phyloP scores from a whole-genome alignment of 2,888 invertebrate species.

The Tetheella fluctuosa region DNA sequence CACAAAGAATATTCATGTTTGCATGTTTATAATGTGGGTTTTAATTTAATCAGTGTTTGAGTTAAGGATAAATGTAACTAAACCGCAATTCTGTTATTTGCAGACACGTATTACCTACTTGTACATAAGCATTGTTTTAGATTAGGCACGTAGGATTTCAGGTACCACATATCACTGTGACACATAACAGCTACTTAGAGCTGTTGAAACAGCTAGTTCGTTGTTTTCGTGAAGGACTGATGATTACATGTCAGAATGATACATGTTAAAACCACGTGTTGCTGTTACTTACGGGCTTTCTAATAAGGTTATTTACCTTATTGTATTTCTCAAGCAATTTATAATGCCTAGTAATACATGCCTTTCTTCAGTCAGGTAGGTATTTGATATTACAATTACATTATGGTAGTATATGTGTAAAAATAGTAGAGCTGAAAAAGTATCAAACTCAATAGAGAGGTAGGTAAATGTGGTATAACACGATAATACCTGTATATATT shows the following conservation, averaged over 20 bases:
- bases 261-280: conserved; percentile 3
- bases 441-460: neutral
- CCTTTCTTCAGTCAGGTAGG: neutral
- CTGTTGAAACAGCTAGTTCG: neutral
- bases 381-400: too few species aligned
- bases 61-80: conserved; percentile 33
- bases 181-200: conserved; percentile 9
- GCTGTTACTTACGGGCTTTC: neutral
- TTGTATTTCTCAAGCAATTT: neutral
- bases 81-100: conserved; percentile 35
- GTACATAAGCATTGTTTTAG: conserved; percentile 27
- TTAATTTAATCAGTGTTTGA: conserved; percentile 27
- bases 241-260: conserved; percentile 5
- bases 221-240: conserved; percentile 8
- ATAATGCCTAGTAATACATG: neutral
- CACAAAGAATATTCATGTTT: too few species aligned
- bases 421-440: too few species aligned
- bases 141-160: conserved; percentile 31
- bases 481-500: neutral
- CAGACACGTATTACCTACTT: conserved; percentile 26
- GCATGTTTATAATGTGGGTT: conserved; percentile 17
- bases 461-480: neutral
- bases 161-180: conserved; percentile 3
- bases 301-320: neutral
- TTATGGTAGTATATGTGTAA: too few species aligned